Evolutionary conservation across 2,113 vertebrate genomes (phyloP), one percentile per base, ranked within the genome.

Genomic region (Hymenochirus boettgeri): DNA sequence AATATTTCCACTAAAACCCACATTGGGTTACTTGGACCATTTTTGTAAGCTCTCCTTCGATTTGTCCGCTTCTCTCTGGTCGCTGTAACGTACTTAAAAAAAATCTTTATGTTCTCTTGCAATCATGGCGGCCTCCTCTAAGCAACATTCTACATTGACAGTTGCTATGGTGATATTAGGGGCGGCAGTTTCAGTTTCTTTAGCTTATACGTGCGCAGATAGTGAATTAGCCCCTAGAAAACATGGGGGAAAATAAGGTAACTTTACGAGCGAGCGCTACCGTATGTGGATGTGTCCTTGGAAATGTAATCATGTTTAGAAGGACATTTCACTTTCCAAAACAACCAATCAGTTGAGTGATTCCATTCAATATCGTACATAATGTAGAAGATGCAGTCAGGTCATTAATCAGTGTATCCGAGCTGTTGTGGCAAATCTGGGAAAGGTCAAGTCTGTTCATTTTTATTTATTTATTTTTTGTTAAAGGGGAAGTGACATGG

Each of bases 131-230:
- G 15, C 53, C 53, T 35, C 47, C n/a, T 22, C 48, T 55, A 10
- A 8, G 25, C 29, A 51, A 21, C 25, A 50, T 51, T 46, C 45
- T 25, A 25, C 63, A 27, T 51, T 51, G 63, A 46, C 55, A 66
- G 63, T 66, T 66, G 63, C 55, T 33, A 66, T 66, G 55, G 63
- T 26, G 63, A 66, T 66, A 26, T 25, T 50, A 66, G 53, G 27
- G 46, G 63, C 55, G 51, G 54, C 58, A 57, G 54, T 48, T 50
- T 50, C 26, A 42, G 54, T 57, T 50, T 22, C 26, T 29, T 25
- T 55, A 22, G 25, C 23, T 12, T 27, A 46, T 56, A 57, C 62
- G 62, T 65, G 52, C 62, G 57, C 42, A 65, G 62, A 65, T 39
- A 46, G 4, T 57, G 42, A 65, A 65, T 65, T 57, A 24, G 39